These are phyloP conservation scores for Batillaria attramentaria DNA, from an alignment of 1,140 invertebrate species.

Conservation along the genomic window DNA sequence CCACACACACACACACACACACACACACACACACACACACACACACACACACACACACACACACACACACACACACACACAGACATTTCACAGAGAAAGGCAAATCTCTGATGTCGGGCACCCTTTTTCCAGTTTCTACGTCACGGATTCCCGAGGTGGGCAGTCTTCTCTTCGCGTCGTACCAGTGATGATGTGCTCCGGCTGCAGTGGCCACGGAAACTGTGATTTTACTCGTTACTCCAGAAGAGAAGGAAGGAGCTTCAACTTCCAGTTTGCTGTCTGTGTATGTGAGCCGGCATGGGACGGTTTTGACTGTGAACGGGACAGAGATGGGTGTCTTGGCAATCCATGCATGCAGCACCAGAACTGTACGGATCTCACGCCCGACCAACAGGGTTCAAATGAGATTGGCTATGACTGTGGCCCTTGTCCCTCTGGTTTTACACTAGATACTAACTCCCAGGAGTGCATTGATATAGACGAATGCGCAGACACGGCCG, in stretches of 20 bases:
- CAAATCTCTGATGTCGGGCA: no score
- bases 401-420: constrained; percentile 21
- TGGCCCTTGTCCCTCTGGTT: constrained; percentile 29
- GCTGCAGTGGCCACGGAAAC: background rate
- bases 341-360: constrained; percentile 18
- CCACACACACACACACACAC: no score
- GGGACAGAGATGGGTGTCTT: constrained; percentile 22
- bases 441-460: background rate
- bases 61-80: background rate
- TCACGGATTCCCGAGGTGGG: background rate
- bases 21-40: no score
- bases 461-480: background rate
- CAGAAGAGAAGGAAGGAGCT: background rate
- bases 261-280: background rate
- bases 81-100: no score
- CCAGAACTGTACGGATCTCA: constrained; percentile 31
- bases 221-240: constrained; percentile 8
- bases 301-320: constrained; percentile 18
- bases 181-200: background rate
- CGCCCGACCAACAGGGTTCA: constrained; percentile 9
- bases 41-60: background rate
- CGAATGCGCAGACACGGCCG: background rate
- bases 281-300: background rate
- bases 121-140: constrained; percentile 17
- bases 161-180: background rate